Base-by-base conservation (phyloP, 2,113 vertebrate genomes). In the Elachura formosa region DNA sequence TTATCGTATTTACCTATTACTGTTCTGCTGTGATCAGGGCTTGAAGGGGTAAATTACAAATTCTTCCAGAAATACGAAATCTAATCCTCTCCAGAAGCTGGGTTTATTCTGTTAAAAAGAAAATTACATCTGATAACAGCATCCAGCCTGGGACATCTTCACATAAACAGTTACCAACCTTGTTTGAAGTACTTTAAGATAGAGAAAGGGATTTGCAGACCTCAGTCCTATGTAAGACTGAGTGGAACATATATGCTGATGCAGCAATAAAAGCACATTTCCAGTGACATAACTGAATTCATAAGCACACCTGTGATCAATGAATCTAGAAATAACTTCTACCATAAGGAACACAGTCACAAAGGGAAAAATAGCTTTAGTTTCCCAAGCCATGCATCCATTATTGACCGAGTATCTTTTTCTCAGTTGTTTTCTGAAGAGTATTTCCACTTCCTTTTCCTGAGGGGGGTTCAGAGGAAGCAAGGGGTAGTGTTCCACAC, bases 241-340 rank as follows among this genome's bases (percentile, higher is more conserved):
- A 80, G 31, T 0, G 2, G 41, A 34, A 48, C 2, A 11, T 61
- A 73, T 20, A 58, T 0, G 0, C 13, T 82, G 26, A 29, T 11
- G 26, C 26, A 69, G 63, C 58, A 67, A n/a, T 20, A 64, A 66
- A 66, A 6, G 8, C 16, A 55, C 12, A 63, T 54, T 87, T 52
- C 69, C 22, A 83, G 33, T 14, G 11, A 40, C 5, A 18, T 29
- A n/a, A 84, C 29, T 9, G 46, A 87, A 63, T 69, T 40, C 78
- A 52, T 15, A 87, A 59, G 36, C 34, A 76, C 1, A 2, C 1
- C 17, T 48, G 40, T 41, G 46, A 78, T 34, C 45, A 64, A 40
- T 0, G 2, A 29, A 10, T 67, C 52, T 66, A 84, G 36, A 89
- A 91, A 58, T 23, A 87, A 64, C 24, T 69, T 2, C 28, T 31